Evolutionary conservation across 1,140 invertebrate species (phyloP), one percentile per base, ranked within the genome.

Genomic region (Agrilus planipennis): DNA sequence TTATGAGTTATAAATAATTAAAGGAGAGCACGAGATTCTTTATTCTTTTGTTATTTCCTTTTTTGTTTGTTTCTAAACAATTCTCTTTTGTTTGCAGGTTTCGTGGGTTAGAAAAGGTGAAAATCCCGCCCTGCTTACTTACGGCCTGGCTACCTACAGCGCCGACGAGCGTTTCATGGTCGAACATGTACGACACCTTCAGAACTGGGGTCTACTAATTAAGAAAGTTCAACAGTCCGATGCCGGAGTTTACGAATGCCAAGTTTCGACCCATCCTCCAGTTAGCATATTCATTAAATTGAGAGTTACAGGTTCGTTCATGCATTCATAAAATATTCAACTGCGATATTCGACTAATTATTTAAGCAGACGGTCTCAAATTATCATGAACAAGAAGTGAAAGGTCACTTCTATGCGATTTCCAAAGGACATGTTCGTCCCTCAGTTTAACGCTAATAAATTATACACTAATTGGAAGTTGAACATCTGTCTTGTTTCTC

Each of bases 181-280:
- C 7, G 81, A 81, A 35, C 81, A 84, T 53, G 76, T 77, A 7
- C 72, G 78, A 42, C 78, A 80, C 54, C 64, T 67, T 16, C 68
- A 84, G 73, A 85, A 89, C 60, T 90, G 86, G 86, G 83, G 81
- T 21, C 66, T 90, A 38, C 81, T 86, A 69, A 81, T 90, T 50
- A 81, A 81, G 59, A 84, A 76, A 63, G 82, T 87, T 19, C 82
- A 85, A 55, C 72, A 73, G 48, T 71, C 79, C 42, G 87, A 91
- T 61, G 79, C 77, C 12, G 86, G 86, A 19, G 62, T 76, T 37
- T 90, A 89, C 63, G 84, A 90, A 63, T 90, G 86, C 62, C 86
- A 89, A 70, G 80, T 90, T 11, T 87, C 84, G 18, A 84, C 84
- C 17, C 83, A 89, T 69, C 86, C 86, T 34, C 83, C 84, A 40